Evolutionary conservation across 1,140 invertebrate species (phyloP).

Genomic region (Pantala flavescens): DNA sequence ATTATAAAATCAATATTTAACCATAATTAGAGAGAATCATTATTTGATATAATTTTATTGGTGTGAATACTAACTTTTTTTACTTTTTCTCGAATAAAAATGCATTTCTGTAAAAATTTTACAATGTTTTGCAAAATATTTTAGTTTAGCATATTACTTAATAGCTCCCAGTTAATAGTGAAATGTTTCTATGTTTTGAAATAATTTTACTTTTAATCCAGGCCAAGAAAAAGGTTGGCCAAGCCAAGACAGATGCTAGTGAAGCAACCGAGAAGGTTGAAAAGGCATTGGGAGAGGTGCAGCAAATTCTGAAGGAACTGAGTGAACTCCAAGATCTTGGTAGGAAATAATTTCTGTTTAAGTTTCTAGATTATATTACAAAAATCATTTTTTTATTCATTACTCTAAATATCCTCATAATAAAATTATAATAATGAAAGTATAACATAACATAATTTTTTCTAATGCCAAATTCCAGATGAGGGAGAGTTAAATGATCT

Average conservation of each 20-base stretch:
- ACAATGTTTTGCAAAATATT: no score
- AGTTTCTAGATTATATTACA: not conserved
- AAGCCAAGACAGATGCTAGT: slow-evolving; percentile 70
- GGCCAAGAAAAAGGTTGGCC: slow-evolving; percentile 66
- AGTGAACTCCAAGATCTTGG: slow-evolving; percentile 63
- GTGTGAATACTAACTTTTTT: not conserved
- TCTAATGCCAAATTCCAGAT: slow-evolving; percentile 40
- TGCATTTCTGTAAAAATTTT: no score
- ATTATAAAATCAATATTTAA: no score
- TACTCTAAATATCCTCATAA: slow-evolving; percentile 10
- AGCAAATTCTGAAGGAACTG: slow-evolving; percentile 68
- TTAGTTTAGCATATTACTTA: no score
- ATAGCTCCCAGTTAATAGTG: no score
- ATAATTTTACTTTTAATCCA: slow-evolving; percentile 29
- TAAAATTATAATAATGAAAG: slow-evolving; percentile 16
- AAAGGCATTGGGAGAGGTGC: slow-evolving; percentile 65
- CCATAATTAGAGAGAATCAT: no score
- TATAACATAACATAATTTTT: no score
- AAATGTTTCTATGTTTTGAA: slow-evolving; percentile 10
- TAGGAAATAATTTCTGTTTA: slow-evolving; percentile 29
- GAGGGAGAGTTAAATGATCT: slow-evolving; percentile 54
- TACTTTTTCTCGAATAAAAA: no score
- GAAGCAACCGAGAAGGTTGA: slow-evolving; percentile 69
- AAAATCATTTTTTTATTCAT: slow-evolving; percentile 13
- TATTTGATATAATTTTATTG: not conserved